Conservation (phyloP, 1,140 invertebrate species). For the Neoseiulus cucumeris region DNA sequence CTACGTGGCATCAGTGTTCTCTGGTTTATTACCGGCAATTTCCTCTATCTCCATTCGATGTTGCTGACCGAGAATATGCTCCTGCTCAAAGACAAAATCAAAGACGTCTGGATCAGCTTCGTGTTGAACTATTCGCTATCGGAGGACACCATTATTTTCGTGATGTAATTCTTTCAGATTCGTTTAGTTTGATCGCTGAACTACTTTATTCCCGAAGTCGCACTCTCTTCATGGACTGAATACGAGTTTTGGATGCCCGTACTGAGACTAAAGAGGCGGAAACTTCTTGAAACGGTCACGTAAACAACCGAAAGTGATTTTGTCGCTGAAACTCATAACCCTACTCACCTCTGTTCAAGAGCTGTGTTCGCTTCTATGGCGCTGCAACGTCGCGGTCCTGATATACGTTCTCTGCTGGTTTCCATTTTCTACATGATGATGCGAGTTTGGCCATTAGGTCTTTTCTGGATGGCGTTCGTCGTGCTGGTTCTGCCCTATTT, state of each 20-base stretch:
- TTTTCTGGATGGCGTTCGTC: background rate
- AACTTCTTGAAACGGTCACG: too few species aligned
- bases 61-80: background rate
- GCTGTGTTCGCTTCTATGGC: background rate
- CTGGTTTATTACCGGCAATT: constrained; percentile 9
- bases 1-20: background rate
- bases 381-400: background rate
- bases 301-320: too few species aligned
- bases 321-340: too few species aligned
- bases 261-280: too few species aligned
- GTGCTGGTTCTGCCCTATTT: background rate
- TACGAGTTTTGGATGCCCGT: too few species aligned
- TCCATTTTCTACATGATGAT: background rate
- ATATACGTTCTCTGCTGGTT: background rate
- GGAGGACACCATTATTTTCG: constrained; percentile 2
- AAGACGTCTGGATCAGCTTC: background rate
- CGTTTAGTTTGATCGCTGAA: too few species aligned
- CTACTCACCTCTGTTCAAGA: too few species aligned
- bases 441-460: background rate
- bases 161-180: background rate
- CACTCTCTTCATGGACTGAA: too few species aligned
- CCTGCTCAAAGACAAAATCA: background rate
- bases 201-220: too few species aligned
- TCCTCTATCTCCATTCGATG: constrained; percentile 2
- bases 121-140: background rate